Evolutionary conservation across 1,140 invertebrate species (phyloP), one percentile per base, ranked within the genome.

Genomic region (Caenorhabditis latens): DNA sequence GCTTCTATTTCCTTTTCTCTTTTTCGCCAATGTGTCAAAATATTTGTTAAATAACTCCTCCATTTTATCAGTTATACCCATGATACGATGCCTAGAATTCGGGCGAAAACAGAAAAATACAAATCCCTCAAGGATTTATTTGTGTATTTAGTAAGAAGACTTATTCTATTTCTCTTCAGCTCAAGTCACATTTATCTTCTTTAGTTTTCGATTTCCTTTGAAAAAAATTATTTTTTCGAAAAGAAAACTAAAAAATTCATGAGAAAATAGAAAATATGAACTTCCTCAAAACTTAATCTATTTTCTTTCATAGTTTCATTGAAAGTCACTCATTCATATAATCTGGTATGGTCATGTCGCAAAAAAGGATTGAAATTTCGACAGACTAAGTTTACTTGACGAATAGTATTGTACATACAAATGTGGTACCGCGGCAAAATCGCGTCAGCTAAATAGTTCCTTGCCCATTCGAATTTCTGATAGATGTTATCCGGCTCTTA

Each of bases 81-180:
- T 19, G 19, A 43, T 43, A 71, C 40, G 65, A 71, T 71, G 42
- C 1, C 65, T 46, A 11, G 4, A 4, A 46, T 14, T 48, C 43
- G n/a, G n/a, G 14, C 24, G 50, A 42, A 67, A 14, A 43, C 50
- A 9, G n/a, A 79, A 24, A 53, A 79, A 21, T 43, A 24, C 46
- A 48, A 79, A 79, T 79, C 71, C 71, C 71, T 24, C 8, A 53
- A 53, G 46, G 71, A 79, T 79, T 50, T 79, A 79, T 79, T 79
- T 79, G 24, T 32, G 2, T 79, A 43, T 79, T 13, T 50, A 16
- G 9, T 67, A 40, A 32, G 65, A 79, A 63, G 61, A 63, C 24
- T 63, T 63, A 63, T 63, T 63, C 24, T 24, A 32, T 32, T 24
- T 63, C 61, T n/a, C 16, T 40, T 32, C 21, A 63, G 21, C 21